Conservation (phyloP, 2,888 invertebrate genomes). For the Trichogramma dendrolimi region DNA sequence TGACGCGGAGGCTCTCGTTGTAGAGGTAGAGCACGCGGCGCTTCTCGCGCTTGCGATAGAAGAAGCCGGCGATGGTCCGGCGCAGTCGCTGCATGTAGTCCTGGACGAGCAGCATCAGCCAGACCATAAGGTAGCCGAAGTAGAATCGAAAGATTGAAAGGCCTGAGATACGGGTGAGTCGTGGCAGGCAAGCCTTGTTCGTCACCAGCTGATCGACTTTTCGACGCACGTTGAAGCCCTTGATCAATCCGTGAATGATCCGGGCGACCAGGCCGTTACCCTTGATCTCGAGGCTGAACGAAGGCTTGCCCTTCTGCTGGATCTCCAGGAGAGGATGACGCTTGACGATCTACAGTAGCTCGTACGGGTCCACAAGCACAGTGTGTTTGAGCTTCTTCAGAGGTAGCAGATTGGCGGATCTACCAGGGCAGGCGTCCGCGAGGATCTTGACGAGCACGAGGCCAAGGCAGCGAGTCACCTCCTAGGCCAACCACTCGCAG, state of each 20-base stretch:
- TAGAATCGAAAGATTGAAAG: constrained; percentile 64
- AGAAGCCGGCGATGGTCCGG: no score
- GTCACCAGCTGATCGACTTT: constrained; percentile 55
- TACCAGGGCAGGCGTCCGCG: constrained; percentile 58
- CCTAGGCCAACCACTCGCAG: constrained; percentile 55
- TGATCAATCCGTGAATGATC: constrained; percentile 66
- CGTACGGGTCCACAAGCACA: constrained; percentile 61
- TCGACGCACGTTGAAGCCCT: constrained; percentile 53
- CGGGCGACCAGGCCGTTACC: constrained; percentile 74
- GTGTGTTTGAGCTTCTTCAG: constrained; percentile 69
- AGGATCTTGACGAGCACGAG: constrained; percentile 62
- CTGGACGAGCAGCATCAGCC: constrained; percentile 61
- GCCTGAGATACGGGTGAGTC: constrained; percentile 57
- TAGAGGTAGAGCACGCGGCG: no score
- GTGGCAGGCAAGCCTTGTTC: constrained; percentile 67
- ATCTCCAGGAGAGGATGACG: constrained; percentile 63
- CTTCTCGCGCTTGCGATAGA: no score
- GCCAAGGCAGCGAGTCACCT: constrained; percentile 61
- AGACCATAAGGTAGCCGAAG: constrained; percentile 62
- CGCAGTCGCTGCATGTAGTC: no score
- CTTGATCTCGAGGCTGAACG: constrained; percentile 61
- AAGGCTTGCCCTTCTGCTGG: constrained; percentile 57
- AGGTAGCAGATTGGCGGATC: no score
- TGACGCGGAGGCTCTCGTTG: no score
- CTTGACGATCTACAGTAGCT: constrained; percentile 64